These are phyloP conservation scores for Euzetes globulus DNA, from an alignment of 2,888 invertebrate species.

Conservation along the genomic window DNA sequence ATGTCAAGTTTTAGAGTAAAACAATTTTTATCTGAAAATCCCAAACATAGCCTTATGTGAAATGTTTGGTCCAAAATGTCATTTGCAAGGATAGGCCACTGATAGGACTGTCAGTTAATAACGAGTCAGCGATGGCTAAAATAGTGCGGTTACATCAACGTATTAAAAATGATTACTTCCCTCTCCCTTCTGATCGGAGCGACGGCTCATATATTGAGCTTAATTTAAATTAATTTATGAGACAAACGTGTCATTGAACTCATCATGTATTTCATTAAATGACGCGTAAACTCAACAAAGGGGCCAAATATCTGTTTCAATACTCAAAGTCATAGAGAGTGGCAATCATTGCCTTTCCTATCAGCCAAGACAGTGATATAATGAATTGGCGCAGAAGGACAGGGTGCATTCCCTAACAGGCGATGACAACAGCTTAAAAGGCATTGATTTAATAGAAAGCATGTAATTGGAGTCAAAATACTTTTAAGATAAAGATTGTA, in stretches of 20 bases:
- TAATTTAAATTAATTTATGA: conserved; percentile 25
- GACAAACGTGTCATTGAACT: conserved; percentile 24
- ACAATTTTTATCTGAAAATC: conserved; percentile 14
- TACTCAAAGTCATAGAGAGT: neutral
- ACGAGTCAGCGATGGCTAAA: neutral
- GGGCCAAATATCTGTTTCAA: neutral
- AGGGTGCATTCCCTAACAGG: neutral
- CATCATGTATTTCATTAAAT: conserved; percentile 4
- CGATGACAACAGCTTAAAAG: too few relatives aligned
- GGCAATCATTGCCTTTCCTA: neutral
- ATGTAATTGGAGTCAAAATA: neutral
- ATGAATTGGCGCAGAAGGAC: neutral
- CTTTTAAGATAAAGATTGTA: neutral
- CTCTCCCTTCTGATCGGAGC: neutral
- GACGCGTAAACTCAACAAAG: conserved; percentile 19
- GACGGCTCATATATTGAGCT: conserved; percentile 9
- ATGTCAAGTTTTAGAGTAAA: conserved; percentile 2
- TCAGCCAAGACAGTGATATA: neutral
- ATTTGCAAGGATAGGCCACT: conserved; percentile 12
- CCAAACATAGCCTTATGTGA: neutral
- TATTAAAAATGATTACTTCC: neutral
- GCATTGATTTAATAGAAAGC: neutral
- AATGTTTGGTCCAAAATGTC: conserved; percentile 20
- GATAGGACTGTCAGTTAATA: conserved; percentile 20
- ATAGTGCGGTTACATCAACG: neutral